Evolutionary conservation across 2,888 invertebrate species (phyloP).

Genomic region (Nemoura dubitans): DNA sequence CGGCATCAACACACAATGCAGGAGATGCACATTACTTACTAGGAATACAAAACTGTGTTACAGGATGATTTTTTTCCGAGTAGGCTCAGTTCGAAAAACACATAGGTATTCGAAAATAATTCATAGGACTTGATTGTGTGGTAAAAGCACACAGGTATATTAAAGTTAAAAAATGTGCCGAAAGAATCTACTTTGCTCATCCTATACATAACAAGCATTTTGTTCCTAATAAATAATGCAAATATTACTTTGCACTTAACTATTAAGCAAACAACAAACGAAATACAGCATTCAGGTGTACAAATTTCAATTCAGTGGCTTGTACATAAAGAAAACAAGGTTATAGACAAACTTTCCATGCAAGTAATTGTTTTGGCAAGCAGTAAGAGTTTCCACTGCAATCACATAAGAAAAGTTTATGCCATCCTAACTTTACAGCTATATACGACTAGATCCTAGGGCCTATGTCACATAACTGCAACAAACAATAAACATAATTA

Average conservation of each 20-base stretch:
- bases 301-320: not conserved
- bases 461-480: conserved; percentile 46
- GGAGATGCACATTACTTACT: not conserved
- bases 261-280: not conserved
- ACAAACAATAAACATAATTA: conserved; percentile 49
- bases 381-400: not conserved
- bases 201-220: not conserved
- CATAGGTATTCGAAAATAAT: conserved; percentile 12
- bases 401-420: conserved; percentile 9
- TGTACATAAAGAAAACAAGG: not conserved
- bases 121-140: not conserved
- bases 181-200: conserved; percentile 12
- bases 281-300: conserved; percentile 1
- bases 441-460: conserved; percentile 32
- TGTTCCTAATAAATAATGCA: conserved; percentile 17
- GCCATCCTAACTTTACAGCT: conserved; percentile 16
- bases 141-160: not conserved
- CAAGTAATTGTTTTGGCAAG: not conserved
- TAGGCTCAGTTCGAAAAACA: not conserved
- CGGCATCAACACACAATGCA: not conserved
- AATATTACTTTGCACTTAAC: not conserved
- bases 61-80: not conserved
- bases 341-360: not conserved
- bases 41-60: not conserved
- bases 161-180: conserved; percentile 21